A percentile compares a stretch with the other conserved stretches of the same genome.
Conservation (phyloP, 2,797 vertebrate species). For the Aselliscus stoliczkanus region DNA sequence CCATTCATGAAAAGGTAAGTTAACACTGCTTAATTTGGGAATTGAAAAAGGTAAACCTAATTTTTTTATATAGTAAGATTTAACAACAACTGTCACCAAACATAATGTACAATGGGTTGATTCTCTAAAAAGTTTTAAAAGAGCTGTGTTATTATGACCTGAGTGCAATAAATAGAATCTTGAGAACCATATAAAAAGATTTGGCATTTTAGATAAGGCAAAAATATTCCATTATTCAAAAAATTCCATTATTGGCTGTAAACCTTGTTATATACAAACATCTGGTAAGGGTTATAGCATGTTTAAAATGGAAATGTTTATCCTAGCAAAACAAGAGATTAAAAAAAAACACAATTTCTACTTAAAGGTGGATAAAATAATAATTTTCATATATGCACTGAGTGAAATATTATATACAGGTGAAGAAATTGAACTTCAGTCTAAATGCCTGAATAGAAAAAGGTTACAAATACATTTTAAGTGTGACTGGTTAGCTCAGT, state of each 20-base stretch:
- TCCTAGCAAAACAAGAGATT: not conserved
- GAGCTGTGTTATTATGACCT: not conserved
- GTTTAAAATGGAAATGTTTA: not conserved
- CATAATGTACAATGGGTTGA: not conserved
- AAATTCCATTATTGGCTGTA: not conserved
- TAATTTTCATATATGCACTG: not conserved
- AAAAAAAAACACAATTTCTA: not conserved
- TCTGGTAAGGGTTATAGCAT: not conserved
- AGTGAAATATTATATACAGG: not conserved
- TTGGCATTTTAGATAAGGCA: not conserved
- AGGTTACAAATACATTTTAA: not conserved
- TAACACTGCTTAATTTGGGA: not conserved
- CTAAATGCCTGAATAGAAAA: not conserved
- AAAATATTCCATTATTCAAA: too few species aligned
- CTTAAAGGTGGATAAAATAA: not conserved
- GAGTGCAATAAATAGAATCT: not conserved
- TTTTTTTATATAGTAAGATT: not conserved
- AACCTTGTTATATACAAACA: not conserved
- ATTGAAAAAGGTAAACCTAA: not conserved
- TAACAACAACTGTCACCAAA: not conserved
- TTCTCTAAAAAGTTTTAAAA: not conserved
- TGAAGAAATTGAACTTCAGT: not conserved
- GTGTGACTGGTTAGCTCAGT: too few species aligned
- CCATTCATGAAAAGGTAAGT: rapidly evolving
- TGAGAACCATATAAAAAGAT: not conserved